Conservation (phyloP, 2,888 invertebrate genomes). For the Drosophila affinis region DNA sequence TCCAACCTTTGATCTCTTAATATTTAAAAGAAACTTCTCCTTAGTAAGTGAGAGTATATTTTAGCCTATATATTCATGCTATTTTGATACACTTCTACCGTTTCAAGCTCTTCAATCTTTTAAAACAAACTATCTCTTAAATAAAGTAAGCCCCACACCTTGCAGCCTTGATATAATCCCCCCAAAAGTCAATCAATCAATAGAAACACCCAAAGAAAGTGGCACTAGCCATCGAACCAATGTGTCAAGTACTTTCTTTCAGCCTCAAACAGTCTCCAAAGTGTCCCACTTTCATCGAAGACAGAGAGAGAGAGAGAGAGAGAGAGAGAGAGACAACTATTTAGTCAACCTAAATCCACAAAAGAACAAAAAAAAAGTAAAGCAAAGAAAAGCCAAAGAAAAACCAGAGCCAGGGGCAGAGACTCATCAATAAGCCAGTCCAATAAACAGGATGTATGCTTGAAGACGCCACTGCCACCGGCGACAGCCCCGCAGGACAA, state of each 20-base stretch:
- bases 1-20: no score
- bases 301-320: background rate
- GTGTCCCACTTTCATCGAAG: slow-evolving; percentile 46
- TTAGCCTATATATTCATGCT: background rate
- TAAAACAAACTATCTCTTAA: background rate
- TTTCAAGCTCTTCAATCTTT: background rate
- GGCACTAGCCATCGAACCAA: slow-evolving; percentile 40
- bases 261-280: slow-evolving; percentile 12
- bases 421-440: slow-evolving; percentile 73
- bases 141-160: background rate
- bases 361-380: slow-evolving; percentile 33
- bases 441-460: slow-evolving; percentile 75
- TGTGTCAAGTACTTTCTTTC: slow-evolving; percentile 52
- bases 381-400: slow-evolving; percentile 29
- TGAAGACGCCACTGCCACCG: slow-evolving; percentile 32
- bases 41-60: no score
- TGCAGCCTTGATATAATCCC: background rate
- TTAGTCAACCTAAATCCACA: slow-evolving; percentile 67
- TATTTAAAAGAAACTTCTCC: no score
- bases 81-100: background rate
- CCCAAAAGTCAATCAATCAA: slow-evolving; percentile 65
- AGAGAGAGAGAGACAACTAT: slow-evolving; percentile 53
- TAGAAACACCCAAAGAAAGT: slow-evolving; percentile 20
- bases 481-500: background rate
- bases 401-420: slow-evolving; percentile 19